phyloP scores from a whole-genome alignment of 2,113 vertebrate species.

The Oxygymnocypris stewartii region DNA sequence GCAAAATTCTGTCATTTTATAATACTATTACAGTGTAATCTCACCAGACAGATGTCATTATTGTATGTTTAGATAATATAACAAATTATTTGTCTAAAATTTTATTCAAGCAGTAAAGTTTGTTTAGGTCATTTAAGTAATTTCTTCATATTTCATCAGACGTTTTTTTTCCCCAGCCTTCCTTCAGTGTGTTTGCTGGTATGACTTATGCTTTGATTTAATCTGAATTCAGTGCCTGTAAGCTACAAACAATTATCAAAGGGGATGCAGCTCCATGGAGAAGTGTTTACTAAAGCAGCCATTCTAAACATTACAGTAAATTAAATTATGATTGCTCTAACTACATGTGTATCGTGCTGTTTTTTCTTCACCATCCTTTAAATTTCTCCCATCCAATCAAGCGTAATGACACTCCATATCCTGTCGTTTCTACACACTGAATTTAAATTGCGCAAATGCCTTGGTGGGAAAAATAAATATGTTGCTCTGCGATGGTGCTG shows the following conservation, averaged over 20 bases:
- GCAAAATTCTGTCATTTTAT: neutral
- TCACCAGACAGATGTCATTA: neutral
- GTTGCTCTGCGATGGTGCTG: slow-evolving; percentile 63
- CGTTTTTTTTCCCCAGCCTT: neutral
- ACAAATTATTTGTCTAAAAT: neutral
- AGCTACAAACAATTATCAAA: slow-evolving; percentile 19
- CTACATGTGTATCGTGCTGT: neutral
- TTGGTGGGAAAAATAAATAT: slow-evolving; percentile 72
- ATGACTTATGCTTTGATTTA: slow-evolving; percentile 35
- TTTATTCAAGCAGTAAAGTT: neutral
- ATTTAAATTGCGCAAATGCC: slow-evolving; percentile 59
- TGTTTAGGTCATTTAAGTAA: slow-evolving; percentile 19
- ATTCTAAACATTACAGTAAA: slow-evolving; percentile 16
- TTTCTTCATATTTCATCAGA: slow-evolving; percentile 24
- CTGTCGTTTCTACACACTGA: slow-evolving; percentile 64
- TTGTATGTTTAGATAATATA: neutral
- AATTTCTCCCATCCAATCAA: slow-evolving; percentile 8
- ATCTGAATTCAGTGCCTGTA: slow-evolving; percentile 20
- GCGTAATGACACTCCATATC: slow-evolving; percentile 52
- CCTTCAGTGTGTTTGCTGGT: slow-evolving; percentile 14
- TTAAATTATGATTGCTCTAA: neutral
- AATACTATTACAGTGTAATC: neutral
- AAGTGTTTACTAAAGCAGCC: slow-evolving; percentile 13
- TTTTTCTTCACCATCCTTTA: neutral
- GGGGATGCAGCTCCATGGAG: neutral